Base-by-base conservation (phyloP, 2,797 vertebrate genomes). In the Moxostoma hubbsi region DNA sequence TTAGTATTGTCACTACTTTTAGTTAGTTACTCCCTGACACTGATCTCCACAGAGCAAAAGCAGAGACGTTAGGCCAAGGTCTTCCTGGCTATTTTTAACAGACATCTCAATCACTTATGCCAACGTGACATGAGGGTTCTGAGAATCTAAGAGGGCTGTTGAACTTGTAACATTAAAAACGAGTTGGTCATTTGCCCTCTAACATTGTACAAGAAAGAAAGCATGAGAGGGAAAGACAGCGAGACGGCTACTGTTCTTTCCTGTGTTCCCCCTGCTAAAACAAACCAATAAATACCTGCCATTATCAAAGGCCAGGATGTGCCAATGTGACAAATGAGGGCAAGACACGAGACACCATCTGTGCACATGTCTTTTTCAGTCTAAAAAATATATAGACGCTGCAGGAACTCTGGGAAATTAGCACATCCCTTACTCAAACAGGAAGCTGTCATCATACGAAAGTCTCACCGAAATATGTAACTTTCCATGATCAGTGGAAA, bases 371-470 rank as follows among this genome's bases (percentile, higher is more conserved):
- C 50, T 47, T 7, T 13, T 16, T 58, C 55, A 58, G 9, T 58
- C 82, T 86, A 81, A 15, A 65, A 85, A 87, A 84, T 85, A 86
- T 77, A 85, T 87, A 85, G 88, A 87, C 36, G 77, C 77, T 85
- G 86, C 91, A 92, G 91, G 90, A 93, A 91, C 90, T 88, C 74
- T 61, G 87, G 85, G 80, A 88, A 85, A 87, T 88, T 87, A 90
- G 86, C 86, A 76, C 71, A 81, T 71, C 15, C 66, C 84, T 64
- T 68, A 74, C 77, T 86, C 87, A 92, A 89, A 92, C 92, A 93
- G 93, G 93, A 94, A 78, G 88, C 84, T 88, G 81, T 85, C 75
- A 83, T 82, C 51, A 55, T 69, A 81, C 61, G 86, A 90, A 86
- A 54, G 87, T 89, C 76, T 87, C 85, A 84, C 15, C 57, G 78